Conservation (phyloP, 1,140 invertebrate genomes). For the Leptopilina clavipes region DNA sequence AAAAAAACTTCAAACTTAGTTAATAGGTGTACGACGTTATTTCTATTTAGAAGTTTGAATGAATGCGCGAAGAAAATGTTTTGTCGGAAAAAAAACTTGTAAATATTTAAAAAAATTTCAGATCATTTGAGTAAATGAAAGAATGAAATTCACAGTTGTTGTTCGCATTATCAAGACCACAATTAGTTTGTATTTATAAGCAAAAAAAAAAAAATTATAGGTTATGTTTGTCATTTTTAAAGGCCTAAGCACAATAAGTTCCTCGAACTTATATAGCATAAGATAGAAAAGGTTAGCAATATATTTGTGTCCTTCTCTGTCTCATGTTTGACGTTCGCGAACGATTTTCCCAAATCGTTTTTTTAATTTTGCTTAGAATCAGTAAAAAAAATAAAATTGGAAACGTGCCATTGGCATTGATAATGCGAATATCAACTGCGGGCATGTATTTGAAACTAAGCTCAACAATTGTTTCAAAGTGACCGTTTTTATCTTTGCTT, state of each 20-base stretch:
- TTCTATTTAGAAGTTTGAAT: slow-evolving; percentile 66
- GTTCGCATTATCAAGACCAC: slow-evolving; percentile 2
- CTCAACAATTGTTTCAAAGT: slow-evolving; percentile 29
- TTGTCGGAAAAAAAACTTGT: slow-evolving; percentile 54
- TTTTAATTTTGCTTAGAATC: no score
- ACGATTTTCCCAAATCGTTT: no score
- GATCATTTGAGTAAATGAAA: slow-evolving; percentile 47
- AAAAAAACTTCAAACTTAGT: slow-evolving; percentile 64
- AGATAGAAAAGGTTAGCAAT: no score
- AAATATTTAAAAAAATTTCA: slow-evolving; percentile 41
- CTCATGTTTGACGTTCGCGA: no score
- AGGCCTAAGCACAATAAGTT: no score
- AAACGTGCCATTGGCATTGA: slow-evolving; percentile 34
- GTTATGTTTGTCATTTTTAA: no score
- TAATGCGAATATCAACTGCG: background rate
- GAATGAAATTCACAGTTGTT: background rate
- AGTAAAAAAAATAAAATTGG: slow-evolving; percentile 34
- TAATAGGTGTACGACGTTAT: slow-evolving; percentile 66
- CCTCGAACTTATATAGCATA: no score
- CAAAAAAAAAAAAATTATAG: no score
- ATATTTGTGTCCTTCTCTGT: no score
- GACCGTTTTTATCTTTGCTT: slow-evolving; percentile 28
- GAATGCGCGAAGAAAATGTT: slow-evolving; percentile 66
- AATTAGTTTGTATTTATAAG: background rate
- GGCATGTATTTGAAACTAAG: slow-evolving; percentile 16